Evolutionary conservation across 2,888 invertebrate genomes (phyloP), one percentile per base, ranked within the genome.

Genomic region (Steinernema hermaphroditum): DNA sequence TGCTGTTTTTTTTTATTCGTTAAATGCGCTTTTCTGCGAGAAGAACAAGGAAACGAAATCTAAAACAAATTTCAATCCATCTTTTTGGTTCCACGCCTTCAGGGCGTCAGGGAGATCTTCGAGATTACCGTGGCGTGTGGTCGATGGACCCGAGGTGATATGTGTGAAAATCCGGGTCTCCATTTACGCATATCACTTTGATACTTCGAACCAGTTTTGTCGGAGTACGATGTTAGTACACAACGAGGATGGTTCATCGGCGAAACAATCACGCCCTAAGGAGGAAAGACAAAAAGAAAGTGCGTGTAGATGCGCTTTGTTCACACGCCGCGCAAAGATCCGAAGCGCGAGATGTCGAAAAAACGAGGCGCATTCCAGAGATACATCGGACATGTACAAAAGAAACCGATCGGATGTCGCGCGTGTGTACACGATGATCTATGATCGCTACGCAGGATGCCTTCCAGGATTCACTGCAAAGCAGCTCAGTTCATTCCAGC

Each of bases 91-190:
- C n/a, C n/a, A n/a, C n/a, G n/a, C n/a, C n/a, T n/a, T n/a, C n/a
- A n/a, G n/a, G n/a, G n/a, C n/a, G n/a, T n/a, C n/a, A n/a, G n/a
- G n/a, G n/a, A n/a, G n/a, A n/a, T 37, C 4, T 4, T 37, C 37
- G 37, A 4, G 32, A 34, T 62, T 12, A 14, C 32, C 32, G 16
- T n/a, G 62, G 62, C n/a, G 62, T 32, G 62, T 62, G 62, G 62
- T 32, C 62, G 62, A 37, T 12, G 29, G 32, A 62, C 16, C 4
- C 12, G 16, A 29, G 32, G 6, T 62, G 62, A 62, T 62, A 34
- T 16, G 62, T 32, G 62, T 32, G 62, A 62, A 32, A 32, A 62
- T 62, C 62, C 62, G 62, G 62, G 27, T 62, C 62, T 62, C 16
- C 29, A 1, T 32, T n/a, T 29, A 62, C 62, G 62, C 29, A 32